Percentiles rank a stretch among this genome's conserved stretches.
Evolutionary conservation across 2,888 invertebrate species (phyloP).

Genomic region (Lasioglossum oenotherae): DNA sequence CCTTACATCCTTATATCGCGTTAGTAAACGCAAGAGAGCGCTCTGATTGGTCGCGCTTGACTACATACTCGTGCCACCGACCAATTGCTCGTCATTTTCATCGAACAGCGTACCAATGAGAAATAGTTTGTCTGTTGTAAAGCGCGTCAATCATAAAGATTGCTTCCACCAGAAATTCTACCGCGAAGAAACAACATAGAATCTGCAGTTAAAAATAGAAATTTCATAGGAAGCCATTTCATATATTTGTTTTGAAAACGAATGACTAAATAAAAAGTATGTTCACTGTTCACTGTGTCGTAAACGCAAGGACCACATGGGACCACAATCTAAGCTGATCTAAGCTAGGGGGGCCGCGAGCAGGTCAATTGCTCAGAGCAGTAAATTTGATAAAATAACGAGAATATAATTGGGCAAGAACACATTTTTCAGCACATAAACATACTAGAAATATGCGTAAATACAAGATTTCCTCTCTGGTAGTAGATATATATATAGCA

Average conservation of each 20-base stretch:
- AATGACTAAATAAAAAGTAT: background rate
- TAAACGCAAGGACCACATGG: background rate
- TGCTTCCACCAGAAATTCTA: background rate
- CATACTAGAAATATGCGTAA: background rate
- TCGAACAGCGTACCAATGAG: constrained; percentile 26
- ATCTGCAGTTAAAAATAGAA: background rate
- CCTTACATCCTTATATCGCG: constrained; percentile 49
- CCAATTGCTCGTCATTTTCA: constrained; percentile 27
- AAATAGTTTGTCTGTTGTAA: background rate
- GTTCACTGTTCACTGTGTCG: background rate
- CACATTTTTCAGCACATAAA: background rate
- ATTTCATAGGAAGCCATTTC: background rate
- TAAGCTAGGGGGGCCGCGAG: too few relatives aligned
- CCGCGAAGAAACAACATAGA: background rate
- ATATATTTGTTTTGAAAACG: background rate
- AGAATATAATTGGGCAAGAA: background rate
- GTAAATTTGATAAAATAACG: too few relatives aligned
- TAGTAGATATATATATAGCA: background rate
- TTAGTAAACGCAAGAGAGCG: constrained; percentile 36
- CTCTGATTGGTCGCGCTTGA: constrained; percentile 20
- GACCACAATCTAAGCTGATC: too few relatives aligned
- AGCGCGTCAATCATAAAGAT: constrained; percentile 19
- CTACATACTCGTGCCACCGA: background rate
- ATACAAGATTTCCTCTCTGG: too few relatives aligned
- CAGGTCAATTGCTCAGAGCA: too few relatives aligned